Evolutionary conservation across 2,888 invertebrate species (phyloP).

Genomic region (Athripsodes cinereus): DNA sequence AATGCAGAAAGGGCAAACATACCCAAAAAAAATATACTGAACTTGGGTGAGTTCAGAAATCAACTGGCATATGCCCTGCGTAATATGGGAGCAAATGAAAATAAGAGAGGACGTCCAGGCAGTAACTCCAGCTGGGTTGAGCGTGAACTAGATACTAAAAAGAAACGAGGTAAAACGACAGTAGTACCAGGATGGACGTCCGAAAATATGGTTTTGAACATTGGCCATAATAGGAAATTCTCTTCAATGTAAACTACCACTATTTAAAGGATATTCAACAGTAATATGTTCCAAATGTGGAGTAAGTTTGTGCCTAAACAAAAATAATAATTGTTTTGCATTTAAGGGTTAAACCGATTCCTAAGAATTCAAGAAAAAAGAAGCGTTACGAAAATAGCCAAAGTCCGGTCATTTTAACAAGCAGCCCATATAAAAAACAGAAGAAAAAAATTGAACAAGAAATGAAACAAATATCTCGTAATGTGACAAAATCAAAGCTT

Average conservation of each 20-base stretch:
- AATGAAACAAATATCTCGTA: too few relatives aligned
- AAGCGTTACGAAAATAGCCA: too few relatives aligned
- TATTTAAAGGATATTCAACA: conserved; percentile 35
- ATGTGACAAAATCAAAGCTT: too few relatives aligned
- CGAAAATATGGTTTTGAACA: conserved; percentile 34
- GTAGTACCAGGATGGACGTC: conserved; percentile 34
- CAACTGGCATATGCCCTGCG: conserved; percentile 34
- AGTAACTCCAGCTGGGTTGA: conserved; percentile 29
- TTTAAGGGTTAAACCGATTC: too few relatives aligned
- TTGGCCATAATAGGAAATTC: conserved; percentile 35
- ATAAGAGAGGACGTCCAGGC: conserved; percentile 32
- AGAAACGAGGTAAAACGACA: conserved; percentile 34
- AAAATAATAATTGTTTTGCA: conserved; percentile 19
- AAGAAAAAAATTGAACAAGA: too few relatives aligned
- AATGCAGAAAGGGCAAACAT: conserved; percentile 31
- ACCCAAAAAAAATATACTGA: conserved; percentile 30
- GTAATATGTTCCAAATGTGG: conserved; percentile 33
- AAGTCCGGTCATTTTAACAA: too few relatives aligned
- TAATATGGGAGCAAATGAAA: conserved; percentile 33
- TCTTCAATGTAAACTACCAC: conserved; percentile 34
- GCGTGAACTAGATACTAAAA: conserved; percentile 28
- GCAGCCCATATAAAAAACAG: too few relatives aligned
- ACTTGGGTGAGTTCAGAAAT: conserved; percentile 30
- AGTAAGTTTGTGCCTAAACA: conserved; percentile 29
- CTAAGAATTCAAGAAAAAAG: too few relatives aligned